Percentiles rank a stretch among this genome's conserved stretches.
Evolutionary conservation across 2,797 vertebrate genomes (phyloP).

Genomic region (Chrysocyon brachyurus): DNA sequence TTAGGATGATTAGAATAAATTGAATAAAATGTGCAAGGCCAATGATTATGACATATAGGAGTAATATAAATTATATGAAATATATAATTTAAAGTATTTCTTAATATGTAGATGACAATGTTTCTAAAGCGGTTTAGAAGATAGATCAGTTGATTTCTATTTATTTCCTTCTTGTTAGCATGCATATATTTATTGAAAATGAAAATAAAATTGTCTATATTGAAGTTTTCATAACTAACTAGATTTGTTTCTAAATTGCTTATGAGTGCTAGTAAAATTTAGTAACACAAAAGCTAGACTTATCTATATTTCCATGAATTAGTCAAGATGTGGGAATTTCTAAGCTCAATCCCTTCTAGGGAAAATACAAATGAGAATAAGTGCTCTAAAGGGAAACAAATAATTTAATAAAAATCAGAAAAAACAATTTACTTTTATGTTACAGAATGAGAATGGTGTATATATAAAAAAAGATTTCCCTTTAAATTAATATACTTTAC

Average conservation of each 20-base stretch:
- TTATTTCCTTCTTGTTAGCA: background rate
- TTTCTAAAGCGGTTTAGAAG: background rate
- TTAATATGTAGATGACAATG: background rate
- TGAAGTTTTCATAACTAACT: background rate
- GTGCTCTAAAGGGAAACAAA: background rate
- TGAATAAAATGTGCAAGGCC: background rate
- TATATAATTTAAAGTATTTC: background rate
- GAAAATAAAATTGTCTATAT: background rate
- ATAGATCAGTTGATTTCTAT: background rate
- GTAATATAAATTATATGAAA: background rate
- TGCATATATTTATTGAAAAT: background rate
- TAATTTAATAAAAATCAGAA: background rate
- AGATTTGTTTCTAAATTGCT: background rate
- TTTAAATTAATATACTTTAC: conserved; percentile 21
- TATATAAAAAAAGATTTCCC: background rate
- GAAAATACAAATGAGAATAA: conserved; percentile 10
- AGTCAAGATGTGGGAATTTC: conserved; percentile 12
- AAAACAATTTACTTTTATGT: background rate
- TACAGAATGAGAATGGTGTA: background rate
- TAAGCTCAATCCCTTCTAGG: background rate
- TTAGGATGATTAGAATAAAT: background rate
- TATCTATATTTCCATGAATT: background rate
- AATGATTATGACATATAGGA: background rate
- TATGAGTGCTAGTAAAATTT: background rate
- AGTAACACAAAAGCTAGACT: background rate